phyloP scores from a whole-genome alignment of 23 tunicate genomes.

The Trididemnum clinides region DNA sequence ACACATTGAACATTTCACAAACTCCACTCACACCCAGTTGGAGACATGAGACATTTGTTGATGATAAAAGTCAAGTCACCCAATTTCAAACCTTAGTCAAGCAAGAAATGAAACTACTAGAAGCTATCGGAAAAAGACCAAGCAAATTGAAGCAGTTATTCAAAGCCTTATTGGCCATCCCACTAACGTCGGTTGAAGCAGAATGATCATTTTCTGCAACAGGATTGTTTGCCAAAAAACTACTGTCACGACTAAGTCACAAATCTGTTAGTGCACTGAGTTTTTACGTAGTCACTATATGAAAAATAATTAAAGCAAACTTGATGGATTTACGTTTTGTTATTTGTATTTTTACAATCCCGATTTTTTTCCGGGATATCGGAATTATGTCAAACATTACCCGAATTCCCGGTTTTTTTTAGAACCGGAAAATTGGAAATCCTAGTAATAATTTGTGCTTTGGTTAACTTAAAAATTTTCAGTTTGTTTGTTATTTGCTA shows the following conservation, averaged over 20 bases:
- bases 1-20: neutral
- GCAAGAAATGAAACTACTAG: constrained; percentile 11
- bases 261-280: neutral
- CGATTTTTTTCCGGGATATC: neutral
- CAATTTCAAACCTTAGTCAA: neutral
- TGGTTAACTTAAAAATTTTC: too few relatives aligned
- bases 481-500: too few relatives aligned
- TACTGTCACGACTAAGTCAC: neutral
- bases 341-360: neutral
- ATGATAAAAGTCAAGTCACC: constrained; percentile 4
- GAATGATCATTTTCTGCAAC: constrained; percentile 16
- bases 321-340: neutral
- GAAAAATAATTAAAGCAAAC: constrained; percentile 1
- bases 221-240: constrained; percentile 9
- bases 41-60: too few relatives aligned
- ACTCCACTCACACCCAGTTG: neutral
- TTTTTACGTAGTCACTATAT: neutral
- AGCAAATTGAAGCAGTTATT: constrained; percentile 8
- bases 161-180: constrained; percentile 1
- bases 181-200: constrained; percentile 22
- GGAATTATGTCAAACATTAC: neutral
- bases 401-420: neutral
- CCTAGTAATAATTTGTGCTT: too few relatives aligned
- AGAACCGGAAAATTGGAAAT: too few relatives aligned
- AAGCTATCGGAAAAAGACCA: constrained; percentile 17